These are phyloP conservation scores for Zelostemma sp. DNA, from an alignment of 1,140 invertebrate genomes.

Conservation along the genomic window DNA sequence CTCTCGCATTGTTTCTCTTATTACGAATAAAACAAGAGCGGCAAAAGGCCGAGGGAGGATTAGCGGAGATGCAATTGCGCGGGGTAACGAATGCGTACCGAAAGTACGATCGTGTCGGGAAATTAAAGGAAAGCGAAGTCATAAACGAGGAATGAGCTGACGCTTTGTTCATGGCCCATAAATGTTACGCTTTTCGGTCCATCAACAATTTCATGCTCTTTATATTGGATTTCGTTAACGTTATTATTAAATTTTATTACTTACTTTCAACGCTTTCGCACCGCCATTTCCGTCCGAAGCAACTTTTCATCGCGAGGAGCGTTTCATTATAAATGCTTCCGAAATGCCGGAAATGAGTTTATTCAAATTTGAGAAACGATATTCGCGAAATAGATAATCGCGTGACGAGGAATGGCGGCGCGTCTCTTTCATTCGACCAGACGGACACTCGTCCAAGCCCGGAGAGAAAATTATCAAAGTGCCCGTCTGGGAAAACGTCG, in stretches of 20 bases:
- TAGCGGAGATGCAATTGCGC: slow-evolving; percentile 9
- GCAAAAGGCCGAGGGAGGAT: slow-evolving; percentile 17
- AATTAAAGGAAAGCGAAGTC: background rate
- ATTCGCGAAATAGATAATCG: background rate
- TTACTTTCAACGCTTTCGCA: background rate
- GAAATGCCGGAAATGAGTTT: too few relatives aligned
- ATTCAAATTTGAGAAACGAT: too few relatives aligned
- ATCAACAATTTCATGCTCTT: too few relatives aligned
- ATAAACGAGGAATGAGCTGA: background rate
- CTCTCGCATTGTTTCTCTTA: slow-evolving; percentile 16
- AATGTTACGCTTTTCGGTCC: background rate
- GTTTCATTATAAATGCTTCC: too few relatives aligned
- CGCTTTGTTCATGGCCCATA: too few relatives aligned
- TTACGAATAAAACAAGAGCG: slow-evolving; percentile 16
- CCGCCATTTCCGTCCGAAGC: too few relatives aligned
- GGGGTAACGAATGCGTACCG: slow-evolving; percentile 16
- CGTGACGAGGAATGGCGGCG: slow-evolving; percentile 24
- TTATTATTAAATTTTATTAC: too few relatives aligned
- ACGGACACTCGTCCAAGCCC: slow-evolving; percentile 18
- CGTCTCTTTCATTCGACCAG: slow-evolving; percentile 24
- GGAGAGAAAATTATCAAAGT: slow-evolving; percentile 39
- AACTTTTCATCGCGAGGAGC: too few relatives aligned
- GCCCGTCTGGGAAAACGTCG: slow-evolving; percentile 31
- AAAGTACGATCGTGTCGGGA: background rate
- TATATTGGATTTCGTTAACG: too few relatives aligned